Evolutionary conservation across 2,113 vertebrate genomes (phyloP), one percentile per base, ranked within the genome.

Genomic region (Myotis brandtii): DNA sequence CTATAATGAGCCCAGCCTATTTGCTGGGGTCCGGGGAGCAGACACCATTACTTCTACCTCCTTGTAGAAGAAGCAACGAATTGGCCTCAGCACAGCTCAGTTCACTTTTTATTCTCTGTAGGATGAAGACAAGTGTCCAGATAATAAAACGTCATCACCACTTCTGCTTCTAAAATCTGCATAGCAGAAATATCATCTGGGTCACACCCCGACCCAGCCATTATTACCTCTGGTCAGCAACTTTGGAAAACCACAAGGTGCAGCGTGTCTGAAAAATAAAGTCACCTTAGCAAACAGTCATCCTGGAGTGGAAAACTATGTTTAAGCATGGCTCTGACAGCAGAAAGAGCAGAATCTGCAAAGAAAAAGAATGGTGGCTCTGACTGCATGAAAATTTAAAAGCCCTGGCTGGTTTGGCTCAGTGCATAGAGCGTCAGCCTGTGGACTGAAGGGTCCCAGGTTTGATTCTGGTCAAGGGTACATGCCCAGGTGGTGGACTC

Each of bases 111-210:
- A 10, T 86, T 93, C 48, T 94, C 75, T 32, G 40, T 20, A 1
- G 16, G 73, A 43, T 10, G 14, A 91, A 76, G 50, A 13, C 37
- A 66, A 21, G 14, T 72, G 85, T 93, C n/a, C 18, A 56, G 50
- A 14, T 34, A 83, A 72, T 48, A 34, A 59, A 48, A 70, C 9
- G 1, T 14, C 32, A 6, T 72, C 32, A 69, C 20, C 48, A 20
- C 37, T 87, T 89, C 77, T 37, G 67, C 75, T 87, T 91, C 95
- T 89, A 76, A 73, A 73, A 48, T 90, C 66, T 48, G 17, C 70
- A 18, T 2, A 27, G 66, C 88, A 13, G 43, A 56, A 72, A 69
- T 54, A 4, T 25, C 69, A 75, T 56, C 93, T 34, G 30, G 40
- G 84, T 69, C 69, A 37, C 9, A 11, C n/a, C 20, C 12, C 34